Evolutionary conservation across 2,888 invertebrate species (phyloP), one percentile per base, ranked within the genome.

Genomic region (Rhagium mordax): DNA sequence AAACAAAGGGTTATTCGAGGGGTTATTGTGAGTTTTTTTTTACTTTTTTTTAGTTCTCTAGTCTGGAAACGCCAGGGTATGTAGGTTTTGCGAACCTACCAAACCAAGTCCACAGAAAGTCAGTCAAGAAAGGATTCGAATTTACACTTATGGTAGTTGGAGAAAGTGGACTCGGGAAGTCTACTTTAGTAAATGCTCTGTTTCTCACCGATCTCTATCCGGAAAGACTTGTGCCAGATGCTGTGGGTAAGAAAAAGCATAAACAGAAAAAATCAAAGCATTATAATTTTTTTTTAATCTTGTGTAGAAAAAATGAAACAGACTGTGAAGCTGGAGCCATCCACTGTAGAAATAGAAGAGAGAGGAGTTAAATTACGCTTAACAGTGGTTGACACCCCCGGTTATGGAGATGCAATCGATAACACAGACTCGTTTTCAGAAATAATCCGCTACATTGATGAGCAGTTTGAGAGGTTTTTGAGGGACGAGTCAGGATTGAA

Each of bases 371-470:
- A 98, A 89, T 91, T 99, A 57, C 94, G 95, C 49, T 90, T 99
- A 74, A 99, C 98, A 1, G 94, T 99, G 72, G 98, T 99, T 55
- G 99, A 99, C 88, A 99, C 99, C 13, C 99, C 99, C 1, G 99
- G 99, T 29, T 99, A 99, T 86, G 99, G 99, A 0, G 98, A 99
- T 88, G 97, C 98, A 16, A 98, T 99, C 21, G 98, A 99, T 88
- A 99, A 99, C 88, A 97, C 96, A 88, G 97, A 99, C 89, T 99
- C 98, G 89, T 99, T 99, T 99, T 95, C 97, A 82, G 98, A 99
- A 64, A 94, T 99, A 67, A 95, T 97, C 83, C 96, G 99, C 88
- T 98, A 95, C 89, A 97, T 99, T 81, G 99, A 99, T 89, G 94
- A 93, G 77, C 97, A 98, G 88, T 99, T 98, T 88, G 98, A 98